Evolutionary conservation across 1,140 invertebrate species (phyloP), one percentile per base, ranked within the genome.

Genomic region (Drosophila pectinifera): DNA sequence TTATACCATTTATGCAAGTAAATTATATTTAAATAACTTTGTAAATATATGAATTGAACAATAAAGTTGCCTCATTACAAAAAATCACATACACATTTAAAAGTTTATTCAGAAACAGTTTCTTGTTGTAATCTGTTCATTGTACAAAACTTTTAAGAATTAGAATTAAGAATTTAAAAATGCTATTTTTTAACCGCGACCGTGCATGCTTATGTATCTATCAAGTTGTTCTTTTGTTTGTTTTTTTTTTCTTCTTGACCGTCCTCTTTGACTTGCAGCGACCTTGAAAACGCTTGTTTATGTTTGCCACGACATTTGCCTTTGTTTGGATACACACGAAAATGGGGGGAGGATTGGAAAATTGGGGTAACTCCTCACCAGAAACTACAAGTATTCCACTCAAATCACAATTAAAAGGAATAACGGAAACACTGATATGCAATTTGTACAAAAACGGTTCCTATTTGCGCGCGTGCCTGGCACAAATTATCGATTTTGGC

Each of bases 201-300:
- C 5, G 54, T 42, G 10, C n/a, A 45, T 57, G 46, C 34, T 26
- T 63, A 43, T 78, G 38, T 49, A 28, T 51, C 61, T 45, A 65
- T 74, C 8, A 54, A 68, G 54, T 51, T 64, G 20, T 53, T 45
- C 14, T 20, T 24, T 57, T 72, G 13, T 73, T 46, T 55, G 51
- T 72, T 78, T 81, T 34, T 6, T n/a, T 16, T n/a, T 34, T 6
- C 7, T 11, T n/a, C 5, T 39, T 84, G 62, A 64, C 56, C 51
- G 53, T 78, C 59, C 82, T 64, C 65, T 88, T 51, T 77, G 39
- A 61, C 58, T 67, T 73, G 79, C 80, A 78, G 67, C 73, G 84
- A 89, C 84, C 84, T 88, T 88, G 84, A 88, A 51, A 83, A 84
- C 61, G 36, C 62, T 83, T 88, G 84, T 88, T 89, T 88, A 89